phyloP scores from a whole-genome alignment of 2,113 vertebrate species.

The Antigone vipio region DNA sequence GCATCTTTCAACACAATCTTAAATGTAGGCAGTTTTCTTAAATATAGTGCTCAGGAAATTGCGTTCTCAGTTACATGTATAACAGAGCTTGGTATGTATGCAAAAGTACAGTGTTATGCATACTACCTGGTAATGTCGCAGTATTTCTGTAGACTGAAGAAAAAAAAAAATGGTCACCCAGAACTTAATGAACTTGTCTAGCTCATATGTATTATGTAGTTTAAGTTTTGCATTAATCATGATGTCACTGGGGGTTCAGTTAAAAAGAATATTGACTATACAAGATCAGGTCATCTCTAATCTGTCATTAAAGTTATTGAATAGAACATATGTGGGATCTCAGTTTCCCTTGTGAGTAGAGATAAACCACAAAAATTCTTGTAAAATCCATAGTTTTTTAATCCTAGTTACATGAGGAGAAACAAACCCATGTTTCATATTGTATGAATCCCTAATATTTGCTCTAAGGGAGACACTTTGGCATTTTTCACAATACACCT shows the following conservation, averaged over 20 bases:
- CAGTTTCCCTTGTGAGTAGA: background rate
- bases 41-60: background rate
- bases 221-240: background rate
- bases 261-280: background rate
- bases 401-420: background rate
- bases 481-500: background rate
- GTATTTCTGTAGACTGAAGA: background rate
- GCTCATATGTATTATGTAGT: background rate
- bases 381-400: background rate
- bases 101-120: background rate
- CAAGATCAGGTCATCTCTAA: background rate
- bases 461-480: background rate
- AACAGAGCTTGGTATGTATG: background rate
- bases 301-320: background rate
- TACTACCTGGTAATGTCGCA: background rate
- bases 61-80: background rate
- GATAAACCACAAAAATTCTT: background rate
- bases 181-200: background rate
- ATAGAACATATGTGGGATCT: background rate
- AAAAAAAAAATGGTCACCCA: background rate
- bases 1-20: background rate
- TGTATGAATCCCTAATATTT: background rate
- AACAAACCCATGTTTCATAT: background rate
- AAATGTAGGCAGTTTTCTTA: background rate
- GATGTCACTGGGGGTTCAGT: background rate